Evolutionary conservation across 2,113 vertebrate species (phyloP).

Genomic region (Aspidoscelis tigris): DNA sequence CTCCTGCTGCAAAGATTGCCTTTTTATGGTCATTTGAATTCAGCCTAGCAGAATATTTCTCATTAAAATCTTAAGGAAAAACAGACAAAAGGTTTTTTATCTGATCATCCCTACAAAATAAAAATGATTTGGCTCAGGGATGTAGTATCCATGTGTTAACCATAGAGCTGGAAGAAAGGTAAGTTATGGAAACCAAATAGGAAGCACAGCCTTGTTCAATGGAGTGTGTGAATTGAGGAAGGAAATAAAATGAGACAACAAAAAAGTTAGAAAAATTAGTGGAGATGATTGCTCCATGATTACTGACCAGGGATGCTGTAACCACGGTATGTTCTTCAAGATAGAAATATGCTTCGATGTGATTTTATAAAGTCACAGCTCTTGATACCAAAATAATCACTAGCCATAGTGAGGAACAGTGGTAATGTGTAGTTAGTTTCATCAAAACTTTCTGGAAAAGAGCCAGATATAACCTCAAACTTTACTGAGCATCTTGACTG

Average conservation of each 20-base stretch:
- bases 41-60: background rate
- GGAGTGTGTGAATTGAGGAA: background rate
- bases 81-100: background rate
- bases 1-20: too few relatives aligned
- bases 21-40: background rate
- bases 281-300: background rate
- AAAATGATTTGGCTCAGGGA: background rate
- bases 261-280: background rate
- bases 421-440: background rate
- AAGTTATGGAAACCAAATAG: background rate
- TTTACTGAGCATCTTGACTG: slow-evolving; percentile 46
- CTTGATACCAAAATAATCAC: background rate
- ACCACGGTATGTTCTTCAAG: background rate
- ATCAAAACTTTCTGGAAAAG: background rate
- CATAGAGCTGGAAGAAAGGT: background rate
- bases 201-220: background rate
- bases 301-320: background rate
- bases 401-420: background rate
- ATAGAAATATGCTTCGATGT: background rate
- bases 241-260: background rate
- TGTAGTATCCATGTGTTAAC: background rate
- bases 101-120: background rate
- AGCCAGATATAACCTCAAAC: slow-evolving; percentile 35
- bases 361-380: fast-evolving
- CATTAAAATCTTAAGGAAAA: background rate